phyloP scores from a whole-genome alignment of 2,113 vertebrate genomes.

The Dicrurus megarhynchus region DNA sequence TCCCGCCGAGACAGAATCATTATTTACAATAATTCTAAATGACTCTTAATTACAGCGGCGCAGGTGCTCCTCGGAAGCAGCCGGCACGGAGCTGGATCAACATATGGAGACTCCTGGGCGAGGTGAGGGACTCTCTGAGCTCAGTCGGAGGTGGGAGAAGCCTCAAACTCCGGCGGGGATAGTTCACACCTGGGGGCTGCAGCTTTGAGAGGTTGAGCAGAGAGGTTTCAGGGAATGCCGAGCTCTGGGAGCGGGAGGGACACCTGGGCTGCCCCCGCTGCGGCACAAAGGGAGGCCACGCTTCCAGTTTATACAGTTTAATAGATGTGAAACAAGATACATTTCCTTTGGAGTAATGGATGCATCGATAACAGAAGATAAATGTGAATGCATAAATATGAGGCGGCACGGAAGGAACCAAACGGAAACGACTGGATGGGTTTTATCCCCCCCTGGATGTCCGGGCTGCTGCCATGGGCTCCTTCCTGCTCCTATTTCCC shows the following conservation, averaged over 20 bases:
- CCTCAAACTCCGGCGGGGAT: background rate
- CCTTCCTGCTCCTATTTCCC: background rate
- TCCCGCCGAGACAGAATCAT: background rate
- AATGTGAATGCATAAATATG: slow-evolving; percentile 65
- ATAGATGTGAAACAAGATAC: slow-evolving; percentile 71
- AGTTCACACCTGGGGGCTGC: background rate
- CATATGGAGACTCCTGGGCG: background rate
- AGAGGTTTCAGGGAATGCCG: background rate
- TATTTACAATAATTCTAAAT: background rate
- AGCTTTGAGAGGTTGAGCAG: background rate
- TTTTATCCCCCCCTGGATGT: background rate
- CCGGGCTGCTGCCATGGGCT: background rate
- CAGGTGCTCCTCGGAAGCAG: slow-evolving; percentile 13
- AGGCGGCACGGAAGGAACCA: slow-evolving; percentile 27
- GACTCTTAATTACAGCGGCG: background rate
- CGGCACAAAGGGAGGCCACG: slow-evolving; percentile 46
- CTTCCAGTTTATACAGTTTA: slow-evolving; percentile 72
- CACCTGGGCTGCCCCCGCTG: background rate
- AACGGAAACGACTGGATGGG: background rate
- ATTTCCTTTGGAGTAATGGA: slow-evolving; percentile 63
- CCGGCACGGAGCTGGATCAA: background rate
- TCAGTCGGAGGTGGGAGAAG: background rate
- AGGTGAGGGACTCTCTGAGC: background rate
- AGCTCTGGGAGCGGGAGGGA: background rate
- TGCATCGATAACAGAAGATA: slow-evolving; percentile 68